Evolutionary conservation across 2,113 vertebrate species (phyloP).

Genomic region (Alethe diademata): DNA sequence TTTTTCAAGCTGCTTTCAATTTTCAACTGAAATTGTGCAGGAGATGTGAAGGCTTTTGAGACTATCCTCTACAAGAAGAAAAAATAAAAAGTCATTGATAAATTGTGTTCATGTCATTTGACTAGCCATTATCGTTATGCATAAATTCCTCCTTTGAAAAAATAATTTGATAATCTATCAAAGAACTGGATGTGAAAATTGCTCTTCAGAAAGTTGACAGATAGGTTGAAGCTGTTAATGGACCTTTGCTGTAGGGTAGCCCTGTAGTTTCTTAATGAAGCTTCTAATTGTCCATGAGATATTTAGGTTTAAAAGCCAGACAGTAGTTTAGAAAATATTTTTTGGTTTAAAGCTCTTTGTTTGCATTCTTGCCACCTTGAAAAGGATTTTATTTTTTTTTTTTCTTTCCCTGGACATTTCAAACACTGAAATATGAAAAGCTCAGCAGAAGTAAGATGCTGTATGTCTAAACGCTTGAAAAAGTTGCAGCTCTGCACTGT

Average conservation of each 20-base stretch:
- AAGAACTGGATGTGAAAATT: conserved; percentile 37
- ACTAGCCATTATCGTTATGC: neutral
- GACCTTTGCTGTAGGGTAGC: neutral
- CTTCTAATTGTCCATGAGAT: neutral
- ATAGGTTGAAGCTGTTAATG: neutral
- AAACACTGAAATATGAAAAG: neutral
- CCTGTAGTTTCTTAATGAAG: neutral
- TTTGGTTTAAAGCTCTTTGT: neutral
- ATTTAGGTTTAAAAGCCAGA: neutral
- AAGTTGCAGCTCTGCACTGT: neutral
- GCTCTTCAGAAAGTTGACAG: neutral
- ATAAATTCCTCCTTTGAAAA: neutral
- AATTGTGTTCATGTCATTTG: neutral
- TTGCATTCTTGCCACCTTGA: neutral
- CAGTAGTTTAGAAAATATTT: neutral
- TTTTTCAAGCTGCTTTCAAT: neutral
- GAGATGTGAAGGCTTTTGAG: neutral
- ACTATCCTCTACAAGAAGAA: neutral
- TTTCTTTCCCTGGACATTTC: neutral
- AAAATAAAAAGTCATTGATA: neutral
- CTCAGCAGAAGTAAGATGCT: neutral
- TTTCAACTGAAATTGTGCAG: neutral
- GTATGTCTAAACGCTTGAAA: neutral
- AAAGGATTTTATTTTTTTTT: too few relatives aligned
- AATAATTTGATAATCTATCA: conserved; percentile 1